Conservation (phyloP, 2,888 invertebrate genomes). For the Trissolcus brochymenae region DNA sequence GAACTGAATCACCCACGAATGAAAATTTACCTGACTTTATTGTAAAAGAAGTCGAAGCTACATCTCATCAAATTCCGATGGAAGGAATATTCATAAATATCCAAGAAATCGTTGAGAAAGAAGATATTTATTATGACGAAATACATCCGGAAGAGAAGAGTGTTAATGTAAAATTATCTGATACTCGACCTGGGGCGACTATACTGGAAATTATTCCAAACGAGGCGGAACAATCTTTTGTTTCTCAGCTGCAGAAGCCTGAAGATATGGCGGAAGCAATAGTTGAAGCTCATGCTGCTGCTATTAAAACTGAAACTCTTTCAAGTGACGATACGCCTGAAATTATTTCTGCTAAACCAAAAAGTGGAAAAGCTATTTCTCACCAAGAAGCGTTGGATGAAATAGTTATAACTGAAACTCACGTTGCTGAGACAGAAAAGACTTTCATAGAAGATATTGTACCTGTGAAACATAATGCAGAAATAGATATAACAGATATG, state of each 20-base stretch:
- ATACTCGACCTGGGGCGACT: conserved; percentile 68
- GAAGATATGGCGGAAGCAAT: conserved; percentile 70
- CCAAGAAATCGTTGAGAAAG: conserved; percentile 76
- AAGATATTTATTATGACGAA: conserved; percentile 73
- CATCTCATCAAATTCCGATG: conserved; percentile 65
- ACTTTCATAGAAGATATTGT: conserved; percentile 75
- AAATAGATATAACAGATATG: conserved; percentile 64
- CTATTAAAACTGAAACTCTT: conserved; percentile 77
- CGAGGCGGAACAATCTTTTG: conserved; percentile 70
- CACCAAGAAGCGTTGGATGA: conserved; percentile 78
- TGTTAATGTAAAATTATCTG: conserved; percentile 74
- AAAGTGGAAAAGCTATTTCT: conserved; percentile 71
- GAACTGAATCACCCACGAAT: conserved; percentile 75
- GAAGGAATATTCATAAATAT: conserved; percentile 74
- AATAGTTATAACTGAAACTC: conserved; percentile 74
- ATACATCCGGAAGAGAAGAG: conserved; percentile 74
- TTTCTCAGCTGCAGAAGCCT: conserved; percentile 62
- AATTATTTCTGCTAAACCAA: conserved; percentile 64
- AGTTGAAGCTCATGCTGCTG: conserved; percentile 76
- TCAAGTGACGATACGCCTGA: conserved; percentile 68
- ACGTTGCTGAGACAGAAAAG: conserved; percentile 76
- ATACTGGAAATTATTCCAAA: conserved; percentile 70
- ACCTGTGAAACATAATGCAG: conserved; percentile 68
- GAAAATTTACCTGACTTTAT: conserved; percentile 72
- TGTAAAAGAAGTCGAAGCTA: conserved; percentile 74